Evolutionary conservation across 1,140 invertebrate species (phyloP).

Genomic region (Acromyrmex echinatior): DNA sequence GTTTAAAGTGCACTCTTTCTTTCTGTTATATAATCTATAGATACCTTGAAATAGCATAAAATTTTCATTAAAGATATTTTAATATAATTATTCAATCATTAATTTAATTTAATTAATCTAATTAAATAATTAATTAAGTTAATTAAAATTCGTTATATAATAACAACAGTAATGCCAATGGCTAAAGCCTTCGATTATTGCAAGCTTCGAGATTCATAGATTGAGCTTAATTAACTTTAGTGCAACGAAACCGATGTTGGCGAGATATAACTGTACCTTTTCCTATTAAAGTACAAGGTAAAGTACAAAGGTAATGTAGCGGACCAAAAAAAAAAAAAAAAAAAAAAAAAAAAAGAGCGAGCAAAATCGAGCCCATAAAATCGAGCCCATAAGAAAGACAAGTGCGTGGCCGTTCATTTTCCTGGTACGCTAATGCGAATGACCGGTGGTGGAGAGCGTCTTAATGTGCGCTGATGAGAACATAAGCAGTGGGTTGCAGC

Average conservation of each 20-base stretch:
- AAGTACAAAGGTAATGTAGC: neutral
- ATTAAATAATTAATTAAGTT: slow-evolving; percentile 21
- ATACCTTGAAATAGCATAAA: neutral
- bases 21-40: neutral
- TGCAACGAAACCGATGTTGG: neutral
- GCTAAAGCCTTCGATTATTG: slow-evolving; percentile 17
- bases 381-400: slow-evolving; percentile 20
- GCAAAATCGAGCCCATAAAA: neutral
- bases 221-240: slow-evolving; percentile 14
- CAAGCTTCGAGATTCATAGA: neutral
- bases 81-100: slow-evolving; percentile 5
- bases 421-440: slow-evolving; percentile 71
- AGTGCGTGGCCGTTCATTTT: slow-evolving; percentile 62
- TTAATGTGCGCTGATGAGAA: slow-evolving; percentile 73
- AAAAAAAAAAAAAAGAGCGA: neutral
- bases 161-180: neutral
- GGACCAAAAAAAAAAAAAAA: too few species aligned
- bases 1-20: neutral
- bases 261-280: neutral
- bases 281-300: neutral
- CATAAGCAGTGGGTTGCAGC: slow-evolving; percentile 67
- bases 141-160: slow-evolving; percentile 22
- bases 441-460: slow-evolving; percentile 70
- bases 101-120: slow-evolving; percentile 18
- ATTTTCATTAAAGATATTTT: slow-evolving; percentile 14